These are phyloP conservation scores for Sporophila hypoxantha DNA, from an alignment of 2,113 vertebrate genomes.

Conservation along the genomic window DNA sequence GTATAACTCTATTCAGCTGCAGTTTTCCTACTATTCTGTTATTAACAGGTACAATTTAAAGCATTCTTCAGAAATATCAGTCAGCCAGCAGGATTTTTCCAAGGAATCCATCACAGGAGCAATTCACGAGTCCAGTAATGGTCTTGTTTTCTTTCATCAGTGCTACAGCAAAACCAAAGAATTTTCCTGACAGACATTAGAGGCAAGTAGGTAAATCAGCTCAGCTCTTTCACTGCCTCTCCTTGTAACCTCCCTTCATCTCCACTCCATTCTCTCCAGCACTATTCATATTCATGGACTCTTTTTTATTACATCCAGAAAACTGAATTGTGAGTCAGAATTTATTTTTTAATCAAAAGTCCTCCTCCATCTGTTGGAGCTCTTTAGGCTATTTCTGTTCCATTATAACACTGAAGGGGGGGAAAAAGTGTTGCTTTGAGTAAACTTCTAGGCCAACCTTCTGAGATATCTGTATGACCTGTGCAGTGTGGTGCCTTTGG, in stretches of 20 bases:
- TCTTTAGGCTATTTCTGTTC: constrained; percentile 27
- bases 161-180: not conserved
- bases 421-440: not conserved
- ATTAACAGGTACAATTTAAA: not conserved
- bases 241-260: not conserved
- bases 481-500: not conserved
- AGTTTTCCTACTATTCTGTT: not conserved
- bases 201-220: not conserved
- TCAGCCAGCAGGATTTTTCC: not conserved
- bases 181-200: not conserved
- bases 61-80: not conserved
- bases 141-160: not conserved
- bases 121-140: not conserved
- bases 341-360: constrained; percentile 48
- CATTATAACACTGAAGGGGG: not conserved
- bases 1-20: not conserved
- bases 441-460: constrained; percentile 8
- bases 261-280: not conserved
- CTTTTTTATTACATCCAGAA: not conserved
- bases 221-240: not conserved
- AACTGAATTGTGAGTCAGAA: constrained; percentile 30
- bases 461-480: not conserved
- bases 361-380: constrained; percentile 13
- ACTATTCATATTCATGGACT: constrained; percentile 8
- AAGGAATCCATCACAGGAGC: not conserved